These are phyloP conservation scores for Zoroaster sp. DNA, from an alignment of 53 echinoderm and acorn worm genomes.

Conservation along the genomic window DNA sequence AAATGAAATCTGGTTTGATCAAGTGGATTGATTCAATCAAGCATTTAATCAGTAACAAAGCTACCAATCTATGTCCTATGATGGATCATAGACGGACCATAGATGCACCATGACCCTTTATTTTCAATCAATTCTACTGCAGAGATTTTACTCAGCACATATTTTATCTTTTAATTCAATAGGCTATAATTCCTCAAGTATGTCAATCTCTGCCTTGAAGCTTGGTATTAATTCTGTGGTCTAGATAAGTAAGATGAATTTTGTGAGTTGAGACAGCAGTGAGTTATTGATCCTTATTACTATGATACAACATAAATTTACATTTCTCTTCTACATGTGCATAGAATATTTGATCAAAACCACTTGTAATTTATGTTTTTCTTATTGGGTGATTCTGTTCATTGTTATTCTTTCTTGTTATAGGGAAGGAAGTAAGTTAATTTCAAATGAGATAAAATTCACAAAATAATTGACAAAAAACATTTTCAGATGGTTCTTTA, in stretches of 20 bases:
- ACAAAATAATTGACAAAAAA: no score
- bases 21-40: conserved; percentile 17
- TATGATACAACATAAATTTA: neutral
- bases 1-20: conserved; percentile 4
- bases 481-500: no score
- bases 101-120: no score
- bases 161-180: neutral
- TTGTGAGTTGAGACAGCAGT: neutral
- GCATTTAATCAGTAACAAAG: neutral
- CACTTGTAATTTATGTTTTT: no score
- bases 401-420: no score
- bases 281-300: neutral
- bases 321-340: no score
- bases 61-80: neutral
- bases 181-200: neutral
- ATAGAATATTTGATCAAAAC: no score
- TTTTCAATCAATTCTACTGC: neutral
- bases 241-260: neutral
- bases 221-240: neutral
- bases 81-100: no score
- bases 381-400: no score
- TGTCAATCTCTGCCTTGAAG: neutral
- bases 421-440: no score
- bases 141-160: no score
- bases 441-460: no score